Percentiles rank a stretch among this genome's conserved stretches.
Evolutionary conservation across 2,888 invertebrate species (phyloP).

Genomic region (Osmoderma eremita): DNA sequence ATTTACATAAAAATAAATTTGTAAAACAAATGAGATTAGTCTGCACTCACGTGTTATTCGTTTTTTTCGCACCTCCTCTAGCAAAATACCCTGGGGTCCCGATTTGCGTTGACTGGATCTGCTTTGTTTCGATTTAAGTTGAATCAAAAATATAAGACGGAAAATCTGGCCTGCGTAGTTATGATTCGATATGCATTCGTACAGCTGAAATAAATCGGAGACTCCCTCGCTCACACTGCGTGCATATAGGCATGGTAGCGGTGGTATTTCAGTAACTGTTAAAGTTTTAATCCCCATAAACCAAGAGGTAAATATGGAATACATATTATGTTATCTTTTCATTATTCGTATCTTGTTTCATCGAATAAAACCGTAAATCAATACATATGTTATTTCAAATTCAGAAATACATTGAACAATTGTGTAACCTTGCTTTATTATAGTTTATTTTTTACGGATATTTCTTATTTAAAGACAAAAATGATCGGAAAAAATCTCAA

Average conservation of each 20-base stretch:
- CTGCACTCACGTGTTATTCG: no score
- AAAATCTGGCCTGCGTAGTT: conserved; percentile 41
- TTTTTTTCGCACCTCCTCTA: no score
- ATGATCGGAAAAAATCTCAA: conserved; percentile 29
- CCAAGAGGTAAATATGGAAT: conserved; percentile 23
- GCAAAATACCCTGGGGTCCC: no score
- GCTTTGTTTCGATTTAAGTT: conserved; percentile 3
- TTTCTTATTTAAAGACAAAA: conserved; percentile 23
- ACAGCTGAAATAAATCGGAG: conserved; percentile 19
- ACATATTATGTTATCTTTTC: conserved; percentile 15
- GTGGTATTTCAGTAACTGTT: conserved; percentile 3
- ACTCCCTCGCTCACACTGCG: conserved; percentile 8
- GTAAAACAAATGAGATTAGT: no score
- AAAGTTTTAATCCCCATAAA: not conserved
- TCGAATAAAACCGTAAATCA: conserved; percentile 4
- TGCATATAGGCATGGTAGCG: not conserved
- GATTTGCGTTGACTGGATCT: no score
- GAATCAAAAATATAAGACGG: not conserved
- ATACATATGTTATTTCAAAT: conserved; percentile 12
- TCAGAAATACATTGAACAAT: conserved; percentile 20
- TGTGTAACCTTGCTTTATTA: conserved; percentile 6
- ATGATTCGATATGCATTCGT: conserved; percentile 17
- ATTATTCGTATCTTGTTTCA: conserved; percentile 9
- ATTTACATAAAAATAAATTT: no score
- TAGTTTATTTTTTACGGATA: conserved; percentile 22